phyloP scores from a whole-genome alignment of 2,113 vertebrate genomes.

The Colistium nudipinnis region DNA sequence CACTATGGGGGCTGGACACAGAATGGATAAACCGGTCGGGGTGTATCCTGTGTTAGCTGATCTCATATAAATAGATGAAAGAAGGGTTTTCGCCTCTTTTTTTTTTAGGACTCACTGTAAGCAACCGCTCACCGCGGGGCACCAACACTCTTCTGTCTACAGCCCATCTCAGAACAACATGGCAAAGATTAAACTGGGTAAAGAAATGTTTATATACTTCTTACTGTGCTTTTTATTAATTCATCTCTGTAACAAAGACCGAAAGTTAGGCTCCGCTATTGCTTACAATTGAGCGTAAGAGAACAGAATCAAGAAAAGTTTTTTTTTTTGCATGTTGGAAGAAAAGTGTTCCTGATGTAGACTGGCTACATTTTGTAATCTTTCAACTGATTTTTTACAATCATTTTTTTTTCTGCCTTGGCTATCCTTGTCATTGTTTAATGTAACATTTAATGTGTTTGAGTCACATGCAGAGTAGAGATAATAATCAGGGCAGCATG shows the following conservation, averaged over 20 bases:
- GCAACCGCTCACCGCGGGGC: not conserved
- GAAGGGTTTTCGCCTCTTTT: not conserved
- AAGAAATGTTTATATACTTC: slow-evolving; percentile 6
- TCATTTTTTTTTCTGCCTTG: not conserved
- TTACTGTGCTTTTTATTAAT: slow-evolving; percentile 2
- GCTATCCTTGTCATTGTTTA: not conserved
- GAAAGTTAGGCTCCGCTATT: not conserved
- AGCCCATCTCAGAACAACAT: slow-evolving; percentile 22
- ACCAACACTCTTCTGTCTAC: not conserved
- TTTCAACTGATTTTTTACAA: not conserved
- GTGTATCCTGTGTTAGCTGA: slow-evolving; percentile 28
- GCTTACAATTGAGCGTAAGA: too few species aligned
- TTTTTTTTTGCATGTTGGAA: not conserved
- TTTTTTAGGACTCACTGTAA: too few species aligned
- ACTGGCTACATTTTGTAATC: not conserved
- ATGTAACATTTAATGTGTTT: too few species aligned
- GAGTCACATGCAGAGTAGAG: slow-evolving; percentile 17
- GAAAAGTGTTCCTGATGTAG: not conserved
- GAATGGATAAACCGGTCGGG: slow-evolving; percentile 12
- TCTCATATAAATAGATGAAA: slow-evolving; percentile 7
- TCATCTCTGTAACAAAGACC: not conserved
- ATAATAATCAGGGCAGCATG: slow-evolving; percentile 1
- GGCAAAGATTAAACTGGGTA: slow-evolving; percentile 38
- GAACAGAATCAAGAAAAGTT: too few species aligned
- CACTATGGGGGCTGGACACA: slow-evolving; percentile 1